Conservation (phyloP, 2,113 vertebrate genomes). For the Mobula birostris region DNA sequence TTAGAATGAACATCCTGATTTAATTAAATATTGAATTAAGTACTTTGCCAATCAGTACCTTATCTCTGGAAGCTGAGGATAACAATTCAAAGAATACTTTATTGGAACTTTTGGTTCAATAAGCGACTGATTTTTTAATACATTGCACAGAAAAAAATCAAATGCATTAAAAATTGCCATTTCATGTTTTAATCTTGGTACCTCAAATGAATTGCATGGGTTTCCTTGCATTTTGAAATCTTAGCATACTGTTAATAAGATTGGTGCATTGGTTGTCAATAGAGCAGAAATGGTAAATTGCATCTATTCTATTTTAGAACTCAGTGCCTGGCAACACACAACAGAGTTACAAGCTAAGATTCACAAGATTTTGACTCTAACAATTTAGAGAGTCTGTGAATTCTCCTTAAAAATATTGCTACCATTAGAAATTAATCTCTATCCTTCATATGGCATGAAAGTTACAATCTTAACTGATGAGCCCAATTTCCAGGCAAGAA, state of each 20-base stretch:
- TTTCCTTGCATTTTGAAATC: background rate
- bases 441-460: too few species aligned
- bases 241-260: too few species aligned
- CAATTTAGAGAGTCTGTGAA: too few species aligned
- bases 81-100: background rate
- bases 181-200: background rate
- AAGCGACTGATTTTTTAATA: background rate
- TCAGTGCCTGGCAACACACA: background rate
- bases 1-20: background rate
- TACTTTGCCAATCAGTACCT: background rate
- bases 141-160: background rate
- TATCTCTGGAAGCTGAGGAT: background rate
- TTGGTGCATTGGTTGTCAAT: background rate
- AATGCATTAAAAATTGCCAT: background rate
- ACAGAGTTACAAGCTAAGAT: background rate
- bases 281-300: background rate
- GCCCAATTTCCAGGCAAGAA: too few species aligned
- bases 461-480: too few species aligned
- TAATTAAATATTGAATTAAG: background rate
- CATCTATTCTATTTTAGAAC: background rate
- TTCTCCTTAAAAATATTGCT: too few species aligned
- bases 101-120: background rate
- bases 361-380: too few species aligned
- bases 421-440: too few species aligned
- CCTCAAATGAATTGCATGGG: background rate